These are phyloP conservation scores for Alviniconcha marisindica DNA, from an alignment of 1,140 invertebrate species.

Conservation along the genomic window DNA sequence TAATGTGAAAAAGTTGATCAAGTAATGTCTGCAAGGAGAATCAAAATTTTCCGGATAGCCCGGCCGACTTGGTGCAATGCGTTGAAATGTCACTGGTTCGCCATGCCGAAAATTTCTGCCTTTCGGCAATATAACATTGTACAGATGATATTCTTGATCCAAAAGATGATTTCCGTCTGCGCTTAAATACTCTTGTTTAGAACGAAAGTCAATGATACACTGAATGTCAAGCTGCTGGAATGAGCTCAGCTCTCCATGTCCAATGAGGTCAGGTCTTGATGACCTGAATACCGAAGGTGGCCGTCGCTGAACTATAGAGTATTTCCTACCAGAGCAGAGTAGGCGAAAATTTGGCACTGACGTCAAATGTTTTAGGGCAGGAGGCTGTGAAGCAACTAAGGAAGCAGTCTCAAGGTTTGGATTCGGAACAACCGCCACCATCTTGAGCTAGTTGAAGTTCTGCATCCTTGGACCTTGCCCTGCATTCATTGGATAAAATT, in stretches of 20 bases:
- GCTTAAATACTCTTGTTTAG: conserved; percentile 51
- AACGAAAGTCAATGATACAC: conserved; percentile 64
- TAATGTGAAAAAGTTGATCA: conserved; percentile 62
- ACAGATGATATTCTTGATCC: conserved; percentile 56
- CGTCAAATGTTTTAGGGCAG: not conserved
- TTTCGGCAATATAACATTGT: conserved; percentile 54
- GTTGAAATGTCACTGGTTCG: conserved; percentile 50
- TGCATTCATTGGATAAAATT: not conserved
- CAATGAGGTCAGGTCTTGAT: conserved; percentile 63
- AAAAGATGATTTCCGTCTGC: conserved; percentile 50
- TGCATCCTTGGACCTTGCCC: not conserved
- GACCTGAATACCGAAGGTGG: conserved; percentile 56
- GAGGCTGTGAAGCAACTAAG: not conserved
- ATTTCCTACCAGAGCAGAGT: conserved; percentile 38
- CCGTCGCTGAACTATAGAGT: too few species aligned
- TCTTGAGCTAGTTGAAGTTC: not conserved
- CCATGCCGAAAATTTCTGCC: conserved; percentile 50
- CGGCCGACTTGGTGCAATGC: not conserved
- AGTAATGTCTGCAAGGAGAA: conserved; percentile 51
- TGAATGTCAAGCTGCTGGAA: conserved; percentile 58
- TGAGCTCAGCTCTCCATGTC: conserved; percentile 46
- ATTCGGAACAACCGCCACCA: not conserved
- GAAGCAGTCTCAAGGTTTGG: not conserved
- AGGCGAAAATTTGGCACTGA: conserved; percentile 47
- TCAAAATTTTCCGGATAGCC: not conserved